Conservation (phyloP, 2,888 invertebrate species). For the Mimachlamys varia region DNA sequence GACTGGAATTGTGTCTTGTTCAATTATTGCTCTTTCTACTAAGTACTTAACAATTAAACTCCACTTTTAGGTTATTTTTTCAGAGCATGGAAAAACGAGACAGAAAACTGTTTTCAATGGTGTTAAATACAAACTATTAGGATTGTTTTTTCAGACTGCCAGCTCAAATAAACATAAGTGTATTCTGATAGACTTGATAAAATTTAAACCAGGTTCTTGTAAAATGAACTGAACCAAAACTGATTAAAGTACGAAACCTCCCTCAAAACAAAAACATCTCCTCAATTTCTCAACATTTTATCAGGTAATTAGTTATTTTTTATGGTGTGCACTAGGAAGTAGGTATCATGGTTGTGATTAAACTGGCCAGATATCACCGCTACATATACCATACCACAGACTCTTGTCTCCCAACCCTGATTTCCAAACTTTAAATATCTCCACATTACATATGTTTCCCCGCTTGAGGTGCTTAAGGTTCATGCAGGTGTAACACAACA, state of each 20-base stretch:
- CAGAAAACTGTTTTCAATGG: background rate
- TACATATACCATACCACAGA: background rate
- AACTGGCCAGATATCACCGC: background rate
- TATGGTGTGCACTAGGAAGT: slow-evolving; percentile 29
- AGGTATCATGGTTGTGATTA: background rate
- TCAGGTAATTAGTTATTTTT: slow-evolving; percentile 34
- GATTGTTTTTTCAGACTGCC: background rate
- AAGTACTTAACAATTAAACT: no score
- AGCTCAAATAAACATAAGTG: background rate
- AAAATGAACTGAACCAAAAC: background rate
- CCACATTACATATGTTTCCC: background rate
- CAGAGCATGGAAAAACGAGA: background rate
- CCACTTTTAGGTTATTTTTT: no score
- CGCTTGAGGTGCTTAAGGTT: background rate
- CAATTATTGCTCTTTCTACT: no score
- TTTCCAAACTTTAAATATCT: slow-evolving; percentile 1
- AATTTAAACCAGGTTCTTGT: background rate
- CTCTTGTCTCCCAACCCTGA: background rate
- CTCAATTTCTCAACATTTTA: slow-evolving; percentile 5
- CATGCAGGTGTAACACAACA: background rate
- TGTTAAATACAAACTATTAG: background rate
- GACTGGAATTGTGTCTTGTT: no score
- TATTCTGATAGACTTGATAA: slow-evolving; percentile 15
- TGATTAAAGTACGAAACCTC: slow-evolving; percentile 3
- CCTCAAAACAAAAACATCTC: slow-evolving; percentile 25